Evolutionary conservation across 2,888 invertebrate genomes (phyloP), one percentile per base, ranked within the genome.

Genomic region (Parapristionchus giblindavisi): DNA sequence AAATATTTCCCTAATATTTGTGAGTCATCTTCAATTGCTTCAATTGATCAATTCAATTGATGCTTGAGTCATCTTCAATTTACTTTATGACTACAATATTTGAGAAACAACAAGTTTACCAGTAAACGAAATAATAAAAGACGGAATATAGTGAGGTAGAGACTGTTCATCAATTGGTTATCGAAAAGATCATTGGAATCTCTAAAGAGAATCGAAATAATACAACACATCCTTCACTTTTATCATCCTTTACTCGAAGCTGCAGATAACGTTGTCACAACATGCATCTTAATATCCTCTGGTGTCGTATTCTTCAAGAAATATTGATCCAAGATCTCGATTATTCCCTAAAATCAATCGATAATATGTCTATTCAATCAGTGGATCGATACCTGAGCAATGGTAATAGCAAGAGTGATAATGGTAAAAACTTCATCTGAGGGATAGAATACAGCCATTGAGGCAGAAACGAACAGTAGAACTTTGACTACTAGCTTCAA

Each of bases 361-460:
- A 68, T 1, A 68, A n/a, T n/a, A 11, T 14, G 5, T n/a, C 63
- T 17, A 63, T 3, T 17, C 36, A 34, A 4, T 38, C 38, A 3
- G n/a, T 43, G 14, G 17, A 40, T 6, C 32, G 5, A 8, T 56
- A 80, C 82, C 81, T 83, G 83, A 51, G 77, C 76, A 40, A 81
- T 79, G 32, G 83, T 78, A 51, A 83, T 79, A 21, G 77, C 68
- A 8, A 83, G 75, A 11, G 83, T 83, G 43, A 81, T 80, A 34
- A 83, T 82, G 3, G 83, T 79, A 11, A 79, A 78, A 8, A 76
- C 76, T 63, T 81, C 79, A 58, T 82, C 80, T 21, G 78, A 43
- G 63, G 82, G 83, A 68, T 83, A 82, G 54, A 78, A 80, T 2
- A 83, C 83, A 11, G 83, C 81, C 58, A 83, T 79, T 0, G 81